Evolutionary conservation across 1,140 invertebrate species (phyloP).

Genomic region (Protaetia brevitarsis): DNA sequence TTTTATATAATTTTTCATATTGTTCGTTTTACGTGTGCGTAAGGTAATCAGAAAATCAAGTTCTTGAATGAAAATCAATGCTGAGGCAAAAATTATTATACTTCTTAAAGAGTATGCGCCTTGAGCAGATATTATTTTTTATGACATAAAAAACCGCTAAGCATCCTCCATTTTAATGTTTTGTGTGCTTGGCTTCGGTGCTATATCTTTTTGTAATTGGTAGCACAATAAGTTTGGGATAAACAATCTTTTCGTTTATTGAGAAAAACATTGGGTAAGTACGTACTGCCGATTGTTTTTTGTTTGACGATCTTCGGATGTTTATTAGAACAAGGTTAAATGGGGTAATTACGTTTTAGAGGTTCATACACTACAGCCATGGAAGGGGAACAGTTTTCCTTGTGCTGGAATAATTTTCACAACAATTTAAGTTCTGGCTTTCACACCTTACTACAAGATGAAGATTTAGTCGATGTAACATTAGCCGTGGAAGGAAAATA

Average conservation of each 20-base stretch:
- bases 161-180: conserved; percentile 23
- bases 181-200: conserved; percentile 14
- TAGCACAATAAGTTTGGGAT: conserved; percentile 11
- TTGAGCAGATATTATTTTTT: neutral
- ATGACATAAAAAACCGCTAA: conserved; percentile 14
- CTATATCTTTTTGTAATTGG: conserved; percentile 10
- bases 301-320: neutral
- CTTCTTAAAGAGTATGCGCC: neutral
- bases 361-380: conserved; percentile 25
- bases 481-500: conserved; percentile 75
- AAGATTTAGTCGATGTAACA: conserved; percentile 78
- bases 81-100: neutral
- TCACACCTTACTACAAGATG: conserved; percentile 68
- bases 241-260: neutral
- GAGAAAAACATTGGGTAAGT: neutral
- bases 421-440: conserved; percentile 70
- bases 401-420: conserved; percentile 77
- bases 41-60: no score
- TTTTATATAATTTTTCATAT: no score
- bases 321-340: neutral
- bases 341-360: neutral
- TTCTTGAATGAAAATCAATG: neutral
- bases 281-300: neutral
- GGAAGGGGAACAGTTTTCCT: conserved; percentile 72
- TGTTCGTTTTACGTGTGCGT: no score